Evolutionary conservation across 2,888 invertebrate genomes (phyloP), one percentile per base, ranked within the genome.

Genomic region (Limnephilus marmoratus): DNA sequence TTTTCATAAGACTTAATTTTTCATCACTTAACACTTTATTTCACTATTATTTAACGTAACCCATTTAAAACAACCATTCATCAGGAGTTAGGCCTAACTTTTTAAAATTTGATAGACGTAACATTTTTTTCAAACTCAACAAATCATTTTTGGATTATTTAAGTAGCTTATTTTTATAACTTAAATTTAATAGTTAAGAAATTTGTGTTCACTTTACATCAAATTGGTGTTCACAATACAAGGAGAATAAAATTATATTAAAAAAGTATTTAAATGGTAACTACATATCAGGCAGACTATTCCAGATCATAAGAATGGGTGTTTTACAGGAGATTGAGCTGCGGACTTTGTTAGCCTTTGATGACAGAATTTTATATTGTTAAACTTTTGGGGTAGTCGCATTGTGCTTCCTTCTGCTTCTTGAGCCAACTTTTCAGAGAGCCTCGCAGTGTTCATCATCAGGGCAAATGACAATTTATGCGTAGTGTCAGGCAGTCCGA

Each of bases 1-100:
- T 85, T 85, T 85, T 85, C 85, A 85, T 85, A 85, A 85, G 85
- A 85, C 85, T 37, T n/a, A 68, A 37, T 83, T 83, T 81, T 85
- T 85, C 85, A 85, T 41, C 85, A 85, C 41, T 68, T 24, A 68
- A 68, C 68, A 68, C n/a, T 68, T 68, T 9, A 68, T 68, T 68
- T 68, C 2, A 68, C 7, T 45, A 45, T 45, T 45, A 45, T 45
- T 41, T 45, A 11, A 45, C 12, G 24, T 68, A 68, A 24, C 24
- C n/a, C 24, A 11, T 68, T 24, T 2, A 68, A 68, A 24, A 68
- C 24, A 68, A 68, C 68, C 68, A 68, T n/a, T n/a, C 68, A 68
- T 68, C 24, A 68, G 68, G 68, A 68, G 24, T 68, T 68, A 68
- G 68, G 68, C 68, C 68, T n/a, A 68, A 68, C n/a, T 68, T n/a